A percentile compares a stretch with the other conserved stretches of the same genome.
Conservation (phyloP, 2,888 invertebrate genomes). For the Clepsis dumicolana region DNA sequence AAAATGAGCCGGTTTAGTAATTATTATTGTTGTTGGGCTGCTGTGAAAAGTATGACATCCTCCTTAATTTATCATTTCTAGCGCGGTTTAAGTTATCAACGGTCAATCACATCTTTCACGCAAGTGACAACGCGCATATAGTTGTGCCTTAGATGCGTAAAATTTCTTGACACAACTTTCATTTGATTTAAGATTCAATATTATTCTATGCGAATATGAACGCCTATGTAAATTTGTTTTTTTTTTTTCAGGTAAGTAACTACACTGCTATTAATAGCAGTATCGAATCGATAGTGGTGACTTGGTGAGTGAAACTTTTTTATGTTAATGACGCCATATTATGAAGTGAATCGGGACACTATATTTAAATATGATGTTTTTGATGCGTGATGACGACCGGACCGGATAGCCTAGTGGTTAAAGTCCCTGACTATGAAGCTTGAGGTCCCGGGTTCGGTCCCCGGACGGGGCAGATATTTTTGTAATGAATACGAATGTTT, state of each 20-base stretch:
- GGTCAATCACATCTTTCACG: not conserved
- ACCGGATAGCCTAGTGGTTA: too few relatives aligned
- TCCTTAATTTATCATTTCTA: not conserved
- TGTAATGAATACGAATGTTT: too few relatives aligned
- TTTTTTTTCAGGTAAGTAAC: conserved; percentile 3
- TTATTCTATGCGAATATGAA: not conserved
- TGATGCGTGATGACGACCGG: too few relatives aligned
- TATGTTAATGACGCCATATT: not conserved
- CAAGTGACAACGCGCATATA: not conserved
- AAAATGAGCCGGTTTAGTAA: too few relatives aligned
- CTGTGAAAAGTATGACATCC: too few relatives aligned
- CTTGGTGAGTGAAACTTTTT: not conserved
- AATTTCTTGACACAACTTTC: conserved; percentile 29
- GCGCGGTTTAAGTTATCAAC: not conserved
- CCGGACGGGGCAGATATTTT: too few relatives aligned
- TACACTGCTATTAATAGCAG: not conserved
- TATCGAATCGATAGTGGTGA: not conserved
- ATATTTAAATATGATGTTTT: too few relatives aligned
- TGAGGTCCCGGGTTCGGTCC: too few relatives aligned
- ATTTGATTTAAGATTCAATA: conserved; percentile 25
- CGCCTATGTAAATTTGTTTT: not conserved
- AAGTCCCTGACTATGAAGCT: too few relatives aligned
- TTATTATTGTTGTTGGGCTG: too few relatives aligned
- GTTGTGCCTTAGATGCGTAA: conserved; percentile 17
- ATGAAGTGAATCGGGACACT: too few relatives aligned